phyloP scores from a whole-genome alignment of 2,888 invertebrate genomes.

The Pyrochroa serraticornis region DNA sequence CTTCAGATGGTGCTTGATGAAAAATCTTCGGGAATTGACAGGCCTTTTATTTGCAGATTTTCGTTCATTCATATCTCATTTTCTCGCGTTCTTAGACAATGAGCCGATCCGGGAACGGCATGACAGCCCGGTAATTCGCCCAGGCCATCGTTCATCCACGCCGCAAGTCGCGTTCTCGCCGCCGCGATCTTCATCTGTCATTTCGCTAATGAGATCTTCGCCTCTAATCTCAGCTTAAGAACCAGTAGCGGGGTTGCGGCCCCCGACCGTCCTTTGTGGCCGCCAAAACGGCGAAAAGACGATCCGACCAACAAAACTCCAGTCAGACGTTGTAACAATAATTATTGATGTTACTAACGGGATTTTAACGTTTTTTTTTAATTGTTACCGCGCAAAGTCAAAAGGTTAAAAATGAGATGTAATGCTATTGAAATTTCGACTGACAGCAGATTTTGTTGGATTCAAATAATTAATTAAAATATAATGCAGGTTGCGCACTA shows the following conservation, averaged over 20 bases:
- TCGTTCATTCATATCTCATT: conserved; percentile 58
- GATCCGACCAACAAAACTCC: too few species aligned
- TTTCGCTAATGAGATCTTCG: conserved; percentile 55
- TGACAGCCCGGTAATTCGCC: conserved; percentile 56
- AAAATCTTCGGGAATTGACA: conserved; percentile 59
- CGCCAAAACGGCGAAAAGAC: too few species aligned
- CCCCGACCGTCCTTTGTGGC: too few species aligned
- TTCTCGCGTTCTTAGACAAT: conserved; percentile 55
- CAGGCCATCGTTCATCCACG: conserved; percentile 57
- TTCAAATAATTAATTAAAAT: conserved; percentile 24
- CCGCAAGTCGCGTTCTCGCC: conserved; percentile 34
- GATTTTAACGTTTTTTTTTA: too few species aligned
- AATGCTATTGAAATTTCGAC: too few species aligned
- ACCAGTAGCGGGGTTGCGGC: conserved; percentile 1
- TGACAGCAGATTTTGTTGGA: too few species aligned
- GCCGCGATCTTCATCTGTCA: conserved; percentile 54
- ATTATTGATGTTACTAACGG: too few species aligned
- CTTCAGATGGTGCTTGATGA: conserved; percentile 58
- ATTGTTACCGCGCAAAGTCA: too few species aligned
- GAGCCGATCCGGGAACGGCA: conserved; percentile 47
- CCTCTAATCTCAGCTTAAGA: conserved; percentile 46
- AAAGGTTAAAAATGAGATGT: too few species aligned
- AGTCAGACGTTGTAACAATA: too few species aligned
- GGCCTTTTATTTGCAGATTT: conserved; percentile 59
- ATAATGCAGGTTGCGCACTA: conserved; percentile 21